phyloP scores from a whole-genome alignment of 2,113 vertebrate genomes.

The Callithrix jacchus region DNA sequence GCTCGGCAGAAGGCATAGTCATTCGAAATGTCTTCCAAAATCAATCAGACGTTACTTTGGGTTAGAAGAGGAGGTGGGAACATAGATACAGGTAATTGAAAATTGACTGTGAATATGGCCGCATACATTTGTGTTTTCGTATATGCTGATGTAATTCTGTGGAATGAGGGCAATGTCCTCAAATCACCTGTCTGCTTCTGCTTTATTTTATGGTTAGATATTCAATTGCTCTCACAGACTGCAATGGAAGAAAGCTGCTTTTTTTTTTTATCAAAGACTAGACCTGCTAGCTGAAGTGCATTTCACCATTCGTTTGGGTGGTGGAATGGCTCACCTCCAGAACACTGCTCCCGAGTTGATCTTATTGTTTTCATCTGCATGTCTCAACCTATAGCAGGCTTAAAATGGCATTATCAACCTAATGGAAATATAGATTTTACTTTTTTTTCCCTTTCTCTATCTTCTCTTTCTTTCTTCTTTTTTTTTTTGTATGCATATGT shows the following conservation, averaged over 20 bases:
- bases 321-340: slow-evolving; percentile 17
- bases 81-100: neutral
- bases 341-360: neutral
- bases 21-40: slow-evolving; percentile 45
- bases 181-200: neutral
- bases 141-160: neutral
- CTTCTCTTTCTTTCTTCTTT: no score
- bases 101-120: neutral
- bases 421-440: neutral
- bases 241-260: neutral
- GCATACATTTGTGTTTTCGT: neutral
- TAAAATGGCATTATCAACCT: neutral
- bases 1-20: neutral
- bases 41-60: slow-evolving; percentile 12
- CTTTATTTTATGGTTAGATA: neutral
- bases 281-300: neutral
- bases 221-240: neutral
- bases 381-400: neutral
- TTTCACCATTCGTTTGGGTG: neutral
- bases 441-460: neutral
- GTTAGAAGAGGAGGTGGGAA: neutral
- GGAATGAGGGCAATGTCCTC: neutral
- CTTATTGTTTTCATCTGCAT: neutral
- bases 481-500: neutral
- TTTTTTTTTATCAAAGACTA: neutral